Evolutionary conservation across 2,888 invertebrate species (phyloP).

Genomic region (Trissoscelio sp.): DNA sequence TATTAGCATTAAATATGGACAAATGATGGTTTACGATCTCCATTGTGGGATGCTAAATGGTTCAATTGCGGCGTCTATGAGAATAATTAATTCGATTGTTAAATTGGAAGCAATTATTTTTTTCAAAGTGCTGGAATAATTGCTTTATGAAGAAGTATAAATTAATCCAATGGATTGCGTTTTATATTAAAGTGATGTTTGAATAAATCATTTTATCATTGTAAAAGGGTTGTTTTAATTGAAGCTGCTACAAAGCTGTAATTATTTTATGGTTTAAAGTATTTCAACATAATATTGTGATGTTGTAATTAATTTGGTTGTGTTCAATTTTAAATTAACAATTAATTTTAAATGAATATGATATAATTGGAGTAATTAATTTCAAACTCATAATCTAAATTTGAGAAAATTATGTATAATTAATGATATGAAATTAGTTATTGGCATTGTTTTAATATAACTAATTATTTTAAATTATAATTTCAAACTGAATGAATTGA

Average conservation of each 20-base stretch:
- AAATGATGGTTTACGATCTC: slow-evolving; percentile 43
- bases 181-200: slow-evolving; percentile 12
- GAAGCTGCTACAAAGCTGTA: neutral
- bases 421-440: too few relatives aligned
- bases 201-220: slow-evolving; percentile 8
- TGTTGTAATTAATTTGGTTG: too few relatives aligned
- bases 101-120: slow-evolving; percentile 30
- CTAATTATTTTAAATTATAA: too few relatives aligned
- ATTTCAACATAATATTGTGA: too few relatives aligned
- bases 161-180: slow-evolving; percentile 1
- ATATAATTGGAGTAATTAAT: too few relatives aligned
- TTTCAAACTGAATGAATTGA: too few relatives aligned
- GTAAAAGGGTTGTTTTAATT: neutral
- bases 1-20: slow-evolving; percentile 53
- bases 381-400: too few relatives aligned
- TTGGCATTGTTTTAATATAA: too few relatives aligned
- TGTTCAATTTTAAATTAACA: too few relatives aligned
- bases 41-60: slow-evolving; percentile 13
- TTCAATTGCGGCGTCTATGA: slow-evolving; percentile 15
- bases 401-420: too few relatives aligned
- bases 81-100: slow-evolving; percentile 38
- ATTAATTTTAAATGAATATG: too few relatives aligned
- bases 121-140: neutral
- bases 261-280: neutral
- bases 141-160: neutral